Percentiles rank a stretch among this genome's conserved stretches.
Evolutionary conservation across 2,888 invertebrate species (phyloP).

Genomic region (Pseudoips prasinana): DNA sequence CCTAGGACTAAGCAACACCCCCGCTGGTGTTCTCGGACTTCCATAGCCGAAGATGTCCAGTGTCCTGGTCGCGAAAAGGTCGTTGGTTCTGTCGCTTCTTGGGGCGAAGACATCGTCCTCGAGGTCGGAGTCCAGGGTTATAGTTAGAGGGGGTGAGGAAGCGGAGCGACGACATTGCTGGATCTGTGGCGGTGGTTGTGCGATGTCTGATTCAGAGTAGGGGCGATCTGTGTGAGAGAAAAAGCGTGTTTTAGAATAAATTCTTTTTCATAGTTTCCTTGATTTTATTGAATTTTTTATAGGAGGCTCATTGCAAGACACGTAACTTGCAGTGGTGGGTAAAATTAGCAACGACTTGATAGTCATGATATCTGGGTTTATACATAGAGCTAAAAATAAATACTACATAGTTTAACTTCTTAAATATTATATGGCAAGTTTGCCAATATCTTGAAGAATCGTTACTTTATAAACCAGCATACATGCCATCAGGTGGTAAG

Average conservation of each 20-base stretch:
- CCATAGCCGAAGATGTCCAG: slow-evolving; percentile 69
- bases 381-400: too few relatives aligned
- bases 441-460: too few relatives aligned
- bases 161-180: slow-evolving; percentile 62
- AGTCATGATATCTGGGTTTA: too few relatives aligned
- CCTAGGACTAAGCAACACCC: slow-evolving; percentile 65
- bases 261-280: neutral
- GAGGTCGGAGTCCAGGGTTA: slow-evolving; percentile 64
- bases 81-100: slow-evolving; percentile 58
- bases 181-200: slow-evolving; percentile 44
- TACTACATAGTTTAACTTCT: too few relatives aligned
- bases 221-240: slow-evolving; percentile 60
- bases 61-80: slow-evolving; percentile 66
- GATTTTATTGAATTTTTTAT: too few relatives aligned
- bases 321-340: too few relatives aligned
- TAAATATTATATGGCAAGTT: too few relatives aligned
- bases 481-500: too few relatives aligned
- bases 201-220: slow-evolving; percentile 68
- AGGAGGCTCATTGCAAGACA: neutral
- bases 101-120: slow-evolving; percentile 77
- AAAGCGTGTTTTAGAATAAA: neutral
- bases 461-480: too few relatives aligned
- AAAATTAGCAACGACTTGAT: too few relatives aligned
- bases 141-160: slow-evolving; percentile 61
- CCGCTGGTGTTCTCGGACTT: slow-evolving; percentile 67